A percentile compares a stretch with the other conserved stretches of the same genome.
These are phyloP conservation scores for Amphiprion ocellaris DNA, from an alignment of 2,113 vertebrate species.

Conservation along the genomic window DNA sequence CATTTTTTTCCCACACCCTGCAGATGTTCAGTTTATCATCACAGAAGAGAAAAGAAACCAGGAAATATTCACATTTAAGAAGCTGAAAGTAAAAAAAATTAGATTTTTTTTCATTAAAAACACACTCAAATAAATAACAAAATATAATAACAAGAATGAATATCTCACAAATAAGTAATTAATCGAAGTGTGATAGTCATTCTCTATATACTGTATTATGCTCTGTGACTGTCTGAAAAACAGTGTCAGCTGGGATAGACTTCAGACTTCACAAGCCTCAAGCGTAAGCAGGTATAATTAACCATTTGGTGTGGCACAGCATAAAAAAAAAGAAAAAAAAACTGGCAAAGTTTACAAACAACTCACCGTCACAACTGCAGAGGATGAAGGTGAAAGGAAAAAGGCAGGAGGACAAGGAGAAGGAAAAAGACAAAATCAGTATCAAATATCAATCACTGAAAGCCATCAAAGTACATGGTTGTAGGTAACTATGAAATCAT, in stretches of 20 bases:
- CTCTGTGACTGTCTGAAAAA: not conserved
- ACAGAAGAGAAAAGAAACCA: too few relatives aligned
- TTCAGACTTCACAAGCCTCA: too few relatives aligned
- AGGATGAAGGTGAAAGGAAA: conserved; percentile 24
- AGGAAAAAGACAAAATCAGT: conserved; percentile 48
- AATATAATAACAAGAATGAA: too few relatives aligned
- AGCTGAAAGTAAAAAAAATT: too few relatives aligned
- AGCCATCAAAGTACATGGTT: not conserved
- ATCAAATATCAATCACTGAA: not conserved
- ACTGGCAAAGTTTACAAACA: conserved; percentile 43
- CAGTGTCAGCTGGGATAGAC: too few relatives aligned
- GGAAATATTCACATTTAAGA: too few relatives aligned
- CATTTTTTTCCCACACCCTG: too few relatives aligned
- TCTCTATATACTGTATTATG: not conserved
- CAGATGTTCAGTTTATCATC: too few relatives aligned
- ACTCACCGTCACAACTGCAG: conserved; percentile 97
- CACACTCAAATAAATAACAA: too few relatives aligned
- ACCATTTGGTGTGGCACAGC: not conserved
- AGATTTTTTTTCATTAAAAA: too few relatives aligned
- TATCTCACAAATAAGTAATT: too few relatives aligned
- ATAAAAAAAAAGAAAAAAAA: not conserved
- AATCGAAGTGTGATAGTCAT: too few relatives aligned
- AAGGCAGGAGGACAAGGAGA: conserved; percentile 9
- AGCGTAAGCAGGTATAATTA: not conserved
- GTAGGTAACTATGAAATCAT: not conserved